Base-by-base conservation (phyloP, 1,140 invertebrate genomes). In the Camponotus pennsylvanicus region DNA sequence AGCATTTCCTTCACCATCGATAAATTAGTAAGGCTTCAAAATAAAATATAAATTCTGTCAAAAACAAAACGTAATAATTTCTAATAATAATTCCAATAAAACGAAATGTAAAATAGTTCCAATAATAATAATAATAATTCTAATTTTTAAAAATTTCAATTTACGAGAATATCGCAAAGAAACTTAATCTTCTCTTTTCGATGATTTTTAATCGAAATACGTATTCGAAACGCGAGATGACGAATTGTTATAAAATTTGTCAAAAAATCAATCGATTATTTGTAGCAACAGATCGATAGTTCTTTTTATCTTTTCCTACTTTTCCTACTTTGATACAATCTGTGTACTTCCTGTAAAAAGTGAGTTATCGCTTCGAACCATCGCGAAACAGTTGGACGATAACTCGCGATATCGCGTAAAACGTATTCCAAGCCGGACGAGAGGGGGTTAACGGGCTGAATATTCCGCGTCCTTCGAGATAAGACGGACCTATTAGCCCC, bases 401-500 rank as follows among this genome's bases (percentile, higher is more conserved):
- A 40, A n/a, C 18, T 76, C 21, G 34, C 8, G n/a, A n/a, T 42
- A 67, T 67, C 66, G 15, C n/a, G 66, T 67, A 32, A 76, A 76
- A 78, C 40, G 57, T 78, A 49, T 64, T 15, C 15, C 21, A 32
- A 63, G 9, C 27, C 37, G 27, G 57, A 63, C 40, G 15, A 32
- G 40, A 63, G 42, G 34, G 11, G 34, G 18, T 78, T 37, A 63
- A 61, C 40, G 9, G 18, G 27, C 7, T 75, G 57, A 42, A 73
- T 61, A 61, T 75, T 84, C 27, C 52, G 21, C 37, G 32, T 67
- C n/a, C n/a, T 13, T 63, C 64, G 15, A 86, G 88, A 89, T 86
- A 88, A 88, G 67, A 59, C 73, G 64, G 59, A 69, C 42, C 21
- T 85, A 88, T 89, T 89, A 85, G 59, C 86, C 66, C 61, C 27